Conservation (phyloP, 2,797 vertebrate species). For the Anabas testudineus region DNA sequence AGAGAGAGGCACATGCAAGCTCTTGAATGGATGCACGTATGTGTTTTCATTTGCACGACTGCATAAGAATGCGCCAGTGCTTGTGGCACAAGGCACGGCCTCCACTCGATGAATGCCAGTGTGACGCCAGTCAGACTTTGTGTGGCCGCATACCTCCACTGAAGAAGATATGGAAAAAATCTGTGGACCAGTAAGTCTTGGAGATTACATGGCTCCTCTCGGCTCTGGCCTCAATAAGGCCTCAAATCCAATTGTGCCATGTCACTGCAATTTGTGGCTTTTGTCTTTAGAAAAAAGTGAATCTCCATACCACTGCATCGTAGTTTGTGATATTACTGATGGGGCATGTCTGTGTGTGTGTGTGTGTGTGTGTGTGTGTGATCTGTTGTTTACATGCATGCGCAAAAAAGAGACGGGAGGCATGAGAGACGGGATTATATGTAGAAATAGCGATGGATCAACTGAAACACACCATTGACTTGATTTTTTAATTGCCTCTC, state of each 20-base stretch:
- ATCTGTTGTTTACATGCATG: slow-evolving; percentile 32
- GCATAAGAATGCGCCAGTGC: slow-evolving; percentile 67
- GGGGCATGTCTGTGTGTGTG: slow-evolving; percentile 38
- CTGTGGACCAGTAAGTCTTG: slow-evolving; percentile 71
- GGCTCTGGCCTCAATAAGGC: slow-evolving; percentile 72
- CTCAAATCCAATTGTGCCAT: slow-evolving; percentile 77
- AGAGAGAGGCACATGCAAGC: slow-evolving; percentile 51
- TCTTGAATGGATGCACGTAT: slow-evolving; percentile 46
- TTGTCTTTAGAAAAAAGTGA: slow-evolving; percentile 69
- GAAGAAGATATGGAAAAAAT: slow-evolving; percentile 86
- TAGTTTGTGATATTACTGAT: slow-evolving; percentile 36
- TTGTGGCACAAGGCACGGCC: slow-evolving; percentile 73
- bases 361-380: slow-evolving; percentile 34
- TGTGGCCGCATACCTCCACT: slow-evolving; percentile 78
- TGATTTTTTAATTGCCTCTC: slow-evolving; percentile 84
- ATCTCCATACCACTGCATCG: slow-evolving; percentile 45
- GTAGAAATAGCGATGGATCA: slow-evolving; percentile 86
- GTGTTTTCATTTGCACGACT: slow-evolving; percentile 50
- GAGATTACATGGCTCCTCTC: slow-evolving; percentile 85
- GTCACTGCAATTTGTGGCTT: slow-evolving; percentile 70
- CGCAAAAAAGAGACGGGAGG: slow-evolving; percentile 42
- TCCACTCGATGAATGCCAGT: slow-evolving; percentile 77
- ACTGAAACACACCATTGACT: slow-evolving; percentile 85
- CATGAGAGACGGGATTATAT: slow-evolving; percentile 79
- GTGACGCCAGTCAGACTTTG: slow-evolving; percentile 86